Evolutionary conservation across 2,113 vertebrate genomes (phyloP), one percentile per base, ranked within the genome.

Genomic region (Malurus elegans): DNA sequence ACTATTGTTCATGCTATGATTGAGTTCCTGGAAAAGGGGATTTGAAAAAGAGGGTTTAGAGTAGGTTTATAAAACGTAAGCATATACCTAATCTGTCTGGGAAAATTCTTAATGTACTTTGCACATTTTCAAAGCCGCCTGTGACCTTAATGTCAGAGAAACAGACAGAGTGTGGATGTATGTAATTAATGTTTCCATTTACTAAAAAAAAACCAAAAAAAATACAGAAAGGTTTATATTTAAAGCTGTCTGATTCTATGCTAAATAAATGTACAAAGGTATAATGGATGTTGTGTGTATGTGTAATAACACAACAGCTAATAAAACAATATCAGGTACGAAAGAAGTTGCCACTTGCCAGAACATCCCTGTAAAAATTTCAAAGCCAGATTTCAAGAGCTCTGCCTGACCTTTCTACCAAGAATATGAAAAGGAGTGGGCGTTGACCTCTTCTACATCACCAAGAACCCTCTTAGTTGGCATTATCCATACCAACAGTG

Each of bases 41-140:
- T 97, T 98, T 96, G 79, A 95, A 96, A 97, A 97, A 97, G 94
- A 84, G 76, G 87, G 93, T 96, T 97, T 96, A 95, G 84, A 64
- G 56, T 89, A 86, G 53, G 84, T 95, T 95, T 81, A 56, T 91
- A 69, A 93, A 95, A 91, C 69, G 66, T 67, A 82, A 86, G 58
- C 70, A 94, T 79, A 79, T 61, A 69, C 66, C 47, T 95, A 93
- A 95, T 95, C 81, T 79, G 81, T 88, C 80, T 97, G 97, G 93
- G 95, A 97, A 95, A 86, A 93, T 90, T 95, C 78, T 83, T 84
- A 84, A 54, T 50, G 83, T 51, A 56, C 71, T 93, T 92, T 91
- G 44, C 76, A 74, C 18, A 40, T 93, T 94, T 90, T 88, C 3
- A 4, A 88, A 79, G 79, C 73, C 79, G 66, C 83, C 61, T 79